These are phyloP conservation scores for Enteromius unitaeniatus DNA, from an alignment of 2,797 vertebrate species.

Conservation along the genomic window DNA sequence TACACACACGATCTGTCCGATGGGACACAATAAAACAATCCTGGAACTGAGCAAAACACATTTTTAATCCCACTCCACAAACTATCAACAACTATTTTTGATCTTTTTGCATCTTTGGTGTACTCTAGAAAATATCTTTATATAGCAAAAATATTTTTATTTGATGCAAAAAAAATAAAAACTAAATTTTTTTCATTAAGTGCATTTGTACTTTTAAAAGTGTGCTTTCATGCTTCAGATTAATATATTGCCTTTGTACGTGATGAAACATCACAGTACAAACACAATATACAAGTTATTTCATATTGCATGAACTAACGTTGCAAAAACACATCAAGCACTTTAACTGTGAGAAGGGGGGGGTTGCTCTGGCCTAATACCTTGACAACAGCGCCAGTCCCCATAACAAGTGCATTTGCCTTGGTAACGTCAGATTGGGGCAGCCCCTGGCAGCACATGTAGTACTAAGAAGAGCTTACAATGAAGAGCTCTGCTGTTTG, in stretches of 20 bases:
- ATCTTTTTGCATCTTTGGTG: not conserved
- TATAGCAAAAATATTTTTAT: not conserved
- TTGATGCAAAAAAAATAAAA: not conserved
- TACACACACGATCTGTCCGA: constrained; percentile 24
- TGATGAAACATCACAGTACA: not conserved
- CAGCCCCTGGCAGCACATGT: constrained; percentile 55
- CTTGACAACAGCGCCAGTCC: constrained; percentile 34
- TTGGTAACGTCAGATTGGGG: constrained; percentile 53
- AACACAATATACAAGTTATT: not conserved
- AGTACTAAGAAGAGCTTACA: constrained; percentile 50
- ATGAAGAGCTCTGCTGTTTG: constrained; percentile 37
- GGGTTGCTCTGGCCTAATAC: constrained; percentile 9
- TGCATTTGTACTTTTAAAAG: not conserved
- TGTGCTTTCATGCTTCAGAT: not conserved
- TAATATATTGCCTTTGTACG: not conserved
- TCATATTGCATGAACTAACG: not conserved
- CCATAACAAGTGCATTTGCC: constrained; percentile 56
- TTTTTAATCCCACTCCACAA: not conserved
- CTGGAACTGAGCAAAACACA: not conserved
- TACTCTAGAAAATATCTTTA: not conserved
- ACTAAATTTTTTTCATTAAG: too few species aligned
- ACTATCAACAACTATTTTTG: not conserved
- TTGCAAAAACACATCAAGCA: constrained; percentile 8
- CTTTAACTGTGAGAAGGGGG: not conserved
- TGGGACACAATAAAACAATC: not conserved